Conservation (phyloP, 1,140 invertebrate species). For the Megalonaias nervosa region DNA sequence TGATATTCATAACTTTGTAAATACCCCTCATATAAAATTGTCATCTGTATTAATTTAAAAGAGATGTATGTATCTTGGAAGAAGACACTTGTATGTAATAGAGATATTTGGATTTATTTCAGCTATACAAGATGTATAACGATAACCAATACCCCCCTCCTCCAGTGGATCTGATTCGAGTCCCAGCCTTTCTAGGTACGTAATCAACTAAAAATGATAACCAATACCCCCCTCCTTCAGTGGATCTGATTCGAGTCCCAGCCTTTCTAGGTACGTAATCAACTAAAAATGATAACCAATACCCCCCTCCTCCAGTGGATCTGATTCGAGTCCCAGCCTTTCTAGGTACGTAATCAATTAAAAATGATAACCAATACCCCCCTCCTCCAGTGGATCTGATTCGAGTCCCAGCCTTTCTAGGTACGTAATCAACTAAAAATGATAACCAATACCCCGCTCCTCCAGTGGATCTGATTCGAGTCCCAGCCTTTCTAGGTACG, state of each 20-base stretch:
- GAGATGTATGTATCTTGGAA: too few relatives aligned
- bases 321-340: constrained; percentile 95
- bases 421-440: constrained; percentile 71
- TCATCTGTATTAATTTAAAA: too few relatives aligned
- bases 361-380: constrained; percentile 13
- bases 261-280: constrained; percentile 88
- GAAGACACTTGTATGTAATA: too few relatives aligned
- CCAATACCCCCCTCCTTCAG: constrained; percentile 82
- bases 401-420: constrained; percentile 94
- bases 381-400: constrained; percentile 96
- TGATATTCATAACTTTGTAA: too few relatives aligned
- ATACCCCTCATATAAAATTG: too few relatives aligned
- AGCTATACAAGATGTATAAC: constrained; percentile 91
- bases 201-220: constrained; percentile 77
- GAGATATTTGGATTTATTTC: constrained; percentile 5
- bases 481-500: constrained; percentile 93
- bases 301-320: constrained; percentile 89
- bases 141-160: constrained; percentile 83
- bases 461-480: constrained; percentile 84
- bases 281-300: constrained; percentile 6
- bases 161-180: constrained; percentile 92
- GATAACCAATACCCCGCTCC: too few relatives aligned
- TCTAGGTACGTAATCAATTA: constrained; percentile 78
- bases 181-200: constrained; percentile 93
- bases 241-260: constrained; percentile 93